Evolutionary conservation across 35 echinoderm and acorn worm species (phyloP).

Genomic region (Lytechinus variegatus): DNA sequence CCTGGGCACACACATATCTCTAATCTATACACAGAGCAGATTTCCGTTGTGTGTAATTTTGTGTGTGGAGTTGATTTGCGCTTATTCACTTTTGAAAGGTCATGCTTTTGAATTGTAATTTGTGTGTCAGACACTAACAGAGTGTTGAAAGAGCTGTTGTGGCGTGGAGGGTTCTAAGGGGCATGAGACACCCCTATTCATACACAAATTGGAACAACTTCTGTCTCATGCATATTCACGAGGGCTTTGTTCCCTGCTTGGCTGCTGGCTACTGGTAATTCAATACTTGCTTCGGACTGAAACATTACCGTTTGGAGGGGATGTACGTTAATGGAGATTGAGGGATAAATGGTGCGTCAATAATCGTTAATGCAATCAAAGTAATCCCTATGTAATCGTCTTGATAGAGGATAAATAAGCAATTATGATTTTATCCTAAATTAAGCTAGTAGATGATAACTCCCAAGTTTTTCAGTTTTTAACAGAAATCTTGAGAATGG

Average conservation of each 20-base stretch:
- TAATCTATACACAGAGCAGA: conserved; percentile 46
- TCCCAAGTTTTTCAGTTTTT: no score
- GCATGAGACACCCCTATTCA: conserved; percentile 43
- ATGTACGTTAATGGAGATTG: neutral
- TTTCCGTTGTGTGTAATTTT: conserved; percentile 41
- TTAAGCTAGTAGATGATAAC: no score
- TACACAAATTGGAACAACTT: conserved; percentile 54
- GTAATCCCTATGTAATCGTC: no score
- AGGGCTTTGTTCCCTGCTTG: conserved; percentile 44
- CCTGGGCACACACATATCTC: conserved; percentile 36
- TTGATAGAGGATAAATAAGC: neutral
- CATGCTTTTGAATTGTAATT: conserved; percentile 52
- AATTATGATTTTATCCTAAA: neutral
- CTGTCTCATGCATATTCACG: conserved; percentile 30
- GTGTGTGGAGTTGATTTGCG: conserved; percentile 28
- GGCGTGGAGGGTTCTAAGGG: neutral
- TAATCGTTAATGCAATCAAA: neutral
- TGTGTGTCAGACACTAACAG: conserved; percentile 40
- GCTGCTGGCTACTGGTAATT: conserved; percentile 44
- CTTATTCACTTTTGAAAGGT: conserved; percentile 41
- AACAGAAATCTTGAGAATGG: no score
- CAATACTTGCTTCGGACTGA: conserved; percentile 52
- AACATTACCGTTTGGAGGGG: conserved; percentile 27
- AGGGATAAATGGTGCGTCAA: neutral
- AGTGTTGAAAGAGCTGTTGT: conserved; percentile 32